Conservation (phyloP, 2,113 vertebrate species). For the Pungitius pungitius region DNA sequence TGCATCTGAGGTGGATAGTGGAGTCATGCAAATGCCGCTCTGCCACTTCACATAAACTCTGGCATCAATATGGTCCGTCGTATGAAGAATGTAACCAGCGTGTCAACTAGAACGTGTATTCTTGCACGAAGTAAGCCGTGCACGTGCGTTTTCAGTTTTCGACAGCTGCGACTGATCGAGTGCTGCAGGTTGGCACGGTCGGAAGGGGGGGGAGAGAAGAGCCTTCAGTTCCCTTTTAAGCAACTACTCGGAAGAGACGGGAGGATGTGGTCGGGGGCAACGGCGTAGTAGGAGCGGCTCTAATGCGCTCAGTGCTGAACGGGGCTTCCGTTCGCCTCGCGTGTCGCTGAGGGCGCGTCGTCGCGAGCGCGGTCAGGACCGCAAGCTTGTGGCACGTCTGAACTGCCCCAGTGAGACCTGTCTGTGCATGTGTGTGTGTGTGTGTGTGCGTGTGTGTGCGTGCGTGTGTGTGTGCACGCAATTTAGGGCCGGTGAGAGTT, state of each 20-base stretch:
- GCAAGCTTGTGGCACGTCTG: neutral
- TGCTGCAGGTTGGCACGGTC: too few species aligned
- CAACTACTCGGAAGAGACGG: slow-evolving; percentile 13
- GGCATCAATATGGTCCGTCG: too few species aligned
- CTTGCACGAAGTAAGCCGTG: neutral
- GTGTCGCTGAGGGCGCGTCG: neutral
- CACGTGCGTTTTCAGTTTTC: slow-evolving; percentile 11
- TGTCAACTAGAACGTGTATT: neutral
- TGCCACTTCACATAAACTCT: neutral
- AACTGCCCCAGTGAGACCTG: slow-evolving; percentile 1
- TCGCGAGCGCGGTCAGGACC: neutral
- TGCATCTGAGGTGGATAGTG: too few species aligned
- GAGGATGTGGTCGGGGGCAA: slow-evolving; percentile 70
- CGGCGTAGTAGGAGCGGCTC: slow-evolving; percentile 35
- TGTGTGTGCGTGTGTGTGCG: neutral
- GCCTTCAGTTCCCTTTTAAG: too few species aligned
- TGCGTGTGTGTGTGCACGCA: too few species aligned
- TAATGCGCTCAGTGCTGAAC: slow-evolving; percentile 1
- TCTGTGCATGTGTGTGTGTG: too few species aligned
- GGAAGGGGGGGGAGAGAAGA: too few species aligned
- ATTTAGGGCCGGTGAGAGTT: too few species aligned
- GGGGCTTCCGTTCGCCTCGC: neutral
- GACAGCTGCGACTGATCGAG: slow-evolving; percentile 20
- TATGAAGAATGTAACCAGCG: neutral
- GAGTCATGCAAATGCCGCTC: too few species aligned